Evolutionary conservation across 2,113 vertebrate genomes (phyloP).

Genomic region (Bos javanicus): DNA sequence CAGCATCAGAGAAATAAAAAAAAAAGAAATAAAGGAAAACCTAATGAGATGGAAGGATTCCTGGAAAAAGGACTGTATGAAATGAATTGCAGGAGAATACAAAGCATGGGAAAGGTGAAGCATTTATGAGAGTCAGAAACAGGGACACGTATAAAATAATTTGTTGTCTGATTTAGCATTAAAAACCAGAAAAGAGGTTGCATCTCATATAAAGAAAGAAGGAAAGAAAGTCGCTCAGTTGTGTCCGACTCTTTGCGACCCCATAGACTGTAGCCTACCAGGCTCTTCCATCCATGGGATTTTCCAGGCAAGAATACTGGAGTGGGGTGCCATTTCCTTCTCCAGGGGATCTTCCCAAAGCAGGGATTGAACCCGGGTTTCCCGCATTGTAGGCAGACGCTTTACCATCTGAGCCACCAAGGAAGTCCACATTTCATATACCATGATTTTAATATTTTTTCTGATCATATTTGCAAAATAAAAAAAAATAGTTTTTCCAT

Average conservation of each 20-base stretch:
- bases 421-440: not conserved
- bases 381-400: too few relatives aligned
- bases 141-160: not conserved
- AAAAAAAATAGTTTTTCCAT: not conserved
- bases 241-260: too few relatives aligned
- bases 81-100: not conserved
- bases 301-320: too few relatives aligned
- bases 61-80: conserved; percentile 11
- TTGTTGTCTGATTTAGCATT: not conserved
- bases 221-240: too few relatives aligned
- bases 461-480: conserved; percentile 18
- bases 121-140: not conserved
- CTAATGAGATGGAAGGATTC: conserved; percentile 40
- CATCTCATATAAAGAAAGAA: not conserved
- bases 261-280: too few relatives aligned
- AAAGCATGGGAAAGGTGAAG: not conserved
- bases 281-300: too few relatives aligned
- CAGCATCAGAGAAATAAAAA: not conserved
- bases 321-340: too few relatives aligned
- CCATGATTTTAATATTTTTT: not conserved
- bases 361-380: too few relatives aligned
- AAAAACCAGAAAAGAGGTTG: not conserved
- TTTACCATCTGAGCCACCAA: too few relatives aligned
- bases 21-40: not conserved
- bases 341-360: too few relatives aligned